phyloP scores from a whole-genome alignment of 1,140 invertebrate genomes.

The Latrodectus geometricus region DNA sequence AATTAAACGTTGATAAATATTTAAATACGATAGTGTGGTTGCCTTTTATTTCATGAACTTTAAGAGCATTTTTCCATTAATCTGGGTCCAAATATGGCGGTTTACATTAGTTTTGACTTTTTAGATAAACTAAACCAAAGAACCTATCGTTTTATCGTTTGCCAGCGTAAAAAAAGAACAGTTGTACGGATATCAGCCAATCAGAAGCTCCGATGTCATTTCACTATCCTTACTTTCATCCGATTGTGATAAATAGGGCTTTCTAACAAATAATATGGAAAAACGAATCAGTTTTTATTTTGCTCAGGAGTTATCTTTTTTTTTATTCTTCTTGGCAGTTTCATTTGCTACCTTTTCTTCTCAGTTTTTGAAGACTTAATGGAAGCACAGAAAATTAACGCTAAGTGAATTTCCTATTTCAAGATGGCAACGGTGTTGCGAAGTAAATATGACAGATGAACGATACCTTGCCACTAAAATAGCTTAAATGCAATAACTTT shows the following conservation, averaged over 20 bases:
- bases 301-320: conserved; percentile 1
- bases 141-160: neutral
- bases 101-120: too few relatives aligned
- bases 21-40: too few relatives aligned
- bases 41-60: too few relatives aligned
- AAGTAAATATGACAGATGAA: conserved; percentile 19
- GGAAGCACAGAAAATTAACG: conserved; percentile 38
- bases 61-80: too few relatives aligned
- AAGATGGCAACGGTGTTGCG: neutral
- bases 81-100: too few relatives aligned
- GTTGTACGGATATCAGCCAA: neutral
- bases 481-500: too few relatives aligned
- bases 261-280: conserved; percentile 42
- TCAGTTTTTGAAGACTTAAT: neutral
- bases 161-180: neutral
- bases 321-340: conserved; percentile 33
- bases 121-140: too few relatives aligned
- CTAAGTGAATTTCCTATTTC: conserved; percentile 34
- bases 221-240: neutral
- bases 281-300: conserved; percentile 49
- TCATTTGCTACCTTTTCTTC: neutral
- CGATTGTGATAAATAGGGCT: conserved; percentile 37
- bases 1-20: too few relatives aligned
- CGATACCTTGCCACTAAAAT: neutral
- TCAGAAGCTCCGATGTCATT: neutral